Conservation (phyloP, 2,888 invertebrate genomes). For the Amphipoea lucens region DNA sequence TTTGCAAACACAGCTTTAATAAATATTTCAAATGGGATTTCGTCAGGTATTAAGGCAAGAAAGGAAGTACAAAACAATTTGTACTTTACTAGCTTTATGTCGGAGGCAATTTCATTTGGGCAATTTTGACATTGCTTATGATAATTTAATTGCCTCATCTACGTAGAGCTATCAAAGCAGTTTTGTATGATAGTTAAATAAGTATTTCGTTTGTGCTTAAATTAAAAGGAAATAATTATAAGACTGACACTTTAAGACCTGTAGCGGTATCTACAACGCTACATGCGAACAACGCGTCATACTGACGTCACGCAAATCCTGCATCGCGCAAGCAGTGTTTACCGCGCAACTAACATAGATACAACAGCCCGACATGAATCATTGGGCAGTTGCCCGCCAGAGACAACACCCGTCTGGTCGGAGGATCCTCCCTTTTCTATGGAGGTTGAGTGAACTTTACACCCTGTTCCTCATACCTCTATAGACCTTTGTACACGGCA, state of each 20-base stretch:
- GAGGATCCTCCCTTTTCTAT: no score
- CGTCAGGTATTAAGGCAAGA: constrained; percentile 28
- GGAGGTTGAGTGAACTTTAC: no score
- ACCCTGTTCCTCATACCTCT: no score
- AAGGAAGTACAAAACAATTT: constrained; percentile 50
- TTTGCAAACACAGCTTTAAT: constrained; percentile 52
- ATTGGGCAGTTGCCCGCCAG: no score
- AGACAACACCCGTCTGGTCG: no score
- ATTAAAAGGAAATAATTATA: not conserved
- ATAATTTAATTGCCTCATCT: constrained; percentile 52
- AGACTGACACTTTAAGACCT: not conserved
- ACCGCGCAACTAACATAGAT: no score
- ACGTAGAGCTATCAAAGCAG: constrained; percentile 27
- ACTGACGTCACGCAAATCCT: no score
- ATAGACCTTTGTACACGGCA: not conserved
- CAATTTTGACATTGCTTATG: constrained; percentile 53
- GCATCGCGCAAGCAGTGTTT: no score
- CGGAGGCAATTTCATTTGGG: constrained; percentile 53
- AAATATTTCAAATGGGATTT: constrained; percentile 53
- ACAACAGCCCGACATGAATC: no score
- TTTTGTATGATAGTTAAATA: constrained; percentile 11
- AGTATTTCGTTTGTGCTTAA: constrained; percentile 7
- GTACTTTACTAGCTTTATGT: constrained; percentile 45
- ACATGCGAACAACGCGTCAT: no score
- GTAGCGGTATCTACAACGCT: no score